Evolutionary conservation across 53 echinoderm and acorn worm genomes (phyloP), one percentile per base, ranked within the genome.

Genomic region (Patiria pectinifera): DNA sequence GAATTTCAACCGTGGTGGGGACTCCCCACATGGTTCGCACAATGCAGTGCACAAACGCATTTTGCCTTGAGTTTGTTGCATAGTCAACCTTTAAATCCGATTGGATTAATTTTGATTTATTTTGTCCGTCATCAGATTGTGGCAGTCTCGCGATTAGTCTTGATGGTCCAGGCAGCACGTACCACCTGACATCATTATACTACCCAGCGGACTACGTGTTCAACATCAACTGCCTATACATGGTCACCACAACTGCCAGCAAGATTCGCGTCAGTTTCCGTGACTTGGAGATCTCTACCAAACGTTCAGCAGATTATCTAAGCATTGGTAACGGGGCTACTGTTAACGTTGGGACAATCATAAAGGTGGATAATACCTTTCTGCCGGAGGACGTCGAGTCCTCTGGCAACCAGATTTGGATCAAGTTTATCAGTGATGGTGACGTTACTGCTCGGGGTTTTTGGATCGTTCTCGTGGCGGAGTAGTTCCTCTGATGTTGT

Each of bases 251-350:
- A 4, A 58, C 59, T 1, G 82, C 82, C 9, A n/a, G 16, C 59
- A 82, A 58, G 59, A 82, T 82, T 53, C 82, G 2, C 21, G 59
- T 82, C 58, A 82, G 82, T 53, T 82, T 82, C 82, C 53, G 82
- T 22, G 82, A 82, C 59, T 8, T 82, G 12, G 82, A 82, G 59
- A 58, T 82, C 4, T 35, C 35, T 35, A 35, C 35, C 35, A 4
- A 19, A 4, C 49, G 12, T 10, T 9, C 49, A 10, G 9, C 7
- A 1, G 53, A 58, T 13, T 82, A 58, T n/a, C 82, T 82, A 22
- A 60, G 59, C 14, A 82, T 82, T 5, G 82, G 82, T 16, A 53
- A 82, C 16, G 82, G 82, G 23, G 21, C 12, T n/a, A 21, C 59
- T 53, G 48, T 82, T n/a, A 19, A 19, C 21, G 59, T 18, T 2